Conservation (phyloP, 2,888 invertebrate species). For the Pseudococcus jackbeardsleyi region DNA sequence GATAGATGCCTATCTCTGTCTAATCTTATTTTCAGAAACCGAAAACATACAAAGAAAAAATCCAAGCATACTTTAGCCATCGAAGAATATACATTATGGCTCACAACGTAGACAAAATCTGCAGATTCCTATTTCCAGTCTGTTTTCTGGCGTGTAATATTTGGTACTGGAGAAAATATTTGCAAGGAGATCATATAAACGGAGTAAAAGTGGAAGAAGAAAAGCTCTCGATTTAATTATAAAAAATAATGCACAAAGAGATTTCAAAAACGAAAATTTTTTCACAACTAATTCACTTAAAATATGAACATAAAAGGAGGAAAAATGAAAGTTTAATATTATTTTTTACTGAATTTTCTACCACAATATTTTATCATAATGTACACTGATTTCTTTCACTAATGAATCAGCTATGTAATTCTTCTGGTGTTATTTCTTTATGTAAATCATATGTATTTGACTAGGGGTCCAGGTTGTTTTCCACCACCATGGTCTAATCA, state of each 20-base stretch:
- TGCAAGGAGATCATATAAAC: slow-evolving; percentile 18
- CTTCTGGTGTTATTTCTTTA: slow-evolving; percentile 81
- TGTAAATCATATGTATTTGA: slow-evolving; percentile 85
- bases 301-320: neutral
- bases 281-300: neutral
- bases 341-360: neutral
- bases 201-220: neutral
- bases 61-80: neutral
- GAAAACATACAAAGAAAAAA: neutral
- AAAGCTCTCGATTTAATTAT: neutral
- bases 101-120: slow-evolving; percentile 44
- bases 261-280: neutral
- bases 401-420: slow-evolving; percentile 87
- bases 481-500: slow-evolving; percentile 91
- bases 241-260: neutral
- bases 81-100: neutral
- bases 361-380: slow-evolving; percentile 42
- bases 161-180: slow-evolving; percentile 52
- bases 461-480: slow-evolving; percentile 82
- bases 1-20: no score
- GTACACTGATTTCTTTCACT: slow-evolving; percentile 70
- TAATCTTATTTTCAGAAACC: neutral
- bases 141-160: slow-evolving; percentile 10
- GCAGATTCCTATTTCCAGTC: slow-evolving; percentile 38
- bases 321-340: neutral